A percentile compares a stretch with the other conserved stretches of the same genome.
phyloP scores from a whole-genome alignment of 2,113 vertebrate genomes.

The Epinephelus fuscoguttatus region DNA sequence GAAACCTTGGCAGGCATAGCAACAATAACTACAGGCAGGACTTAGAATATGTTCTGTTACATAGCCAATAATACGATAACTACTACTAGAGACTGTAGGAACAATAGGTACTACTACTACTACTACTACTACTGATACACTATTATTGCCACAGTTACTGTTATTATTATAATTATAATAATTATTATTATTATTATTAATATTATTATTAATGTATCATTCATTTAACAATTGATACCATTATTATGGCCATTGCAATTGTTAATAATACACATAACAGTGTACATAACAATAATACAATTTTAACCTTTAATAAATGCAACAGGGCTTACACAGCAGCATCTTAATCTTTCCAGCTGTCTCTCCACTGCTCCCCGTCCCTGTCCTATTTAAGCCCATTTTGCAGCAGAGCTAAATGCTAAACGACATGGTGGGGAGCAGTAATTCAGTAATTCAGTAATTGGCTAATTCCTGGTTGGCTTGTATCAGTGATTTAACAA shows the following conservation, averaged over 20 bases:
- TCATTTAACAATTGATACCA: neutral
- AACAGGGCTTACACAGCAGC: neutral
- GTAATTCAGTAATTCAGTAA: slow-evolving; percentile 61
- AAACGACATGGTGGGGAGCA: slow-evolving; percentile 42
- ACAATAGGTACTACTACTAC: too few species aligned
- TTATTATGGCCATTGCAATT: neutral
- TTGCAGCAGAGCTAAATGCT: slow-evolving; percentile 48
- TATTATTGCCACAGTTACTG: too few species aligned
- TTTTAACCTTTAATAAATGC: neutral
- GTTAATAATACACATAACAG: neutral
- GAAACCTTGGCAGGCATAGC: too few species aligned
- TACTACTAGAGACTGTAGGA: too few species aligned
- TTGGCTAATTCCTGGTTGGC: slow-evolving; percentile 63
- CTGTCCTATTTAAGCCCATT: slow-evolving; percentile 17
- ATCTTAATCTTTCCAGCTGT: neutral
- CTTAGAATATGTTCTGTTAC: too few species aligned
- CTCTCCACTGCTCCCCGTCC: neutral
- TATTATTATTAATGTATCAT: neutral
- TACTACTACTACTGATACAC: too few species aligned
- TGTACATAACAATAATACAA: neutral
- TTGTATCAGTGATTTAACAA: slow-evolving; percentile 57
- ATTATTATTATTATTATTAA: too few species aligned
- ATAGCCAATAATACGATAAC: too few species aligned
- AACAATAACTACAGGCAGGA: too few species aligned
- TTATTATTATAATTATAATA: neutral